Evolutionary conservation across 2,797 vertebrate species (phyloP), one percentile per base, ranked within the genome.

Genomic region (Chelidonichthys spinosus): DNA sequence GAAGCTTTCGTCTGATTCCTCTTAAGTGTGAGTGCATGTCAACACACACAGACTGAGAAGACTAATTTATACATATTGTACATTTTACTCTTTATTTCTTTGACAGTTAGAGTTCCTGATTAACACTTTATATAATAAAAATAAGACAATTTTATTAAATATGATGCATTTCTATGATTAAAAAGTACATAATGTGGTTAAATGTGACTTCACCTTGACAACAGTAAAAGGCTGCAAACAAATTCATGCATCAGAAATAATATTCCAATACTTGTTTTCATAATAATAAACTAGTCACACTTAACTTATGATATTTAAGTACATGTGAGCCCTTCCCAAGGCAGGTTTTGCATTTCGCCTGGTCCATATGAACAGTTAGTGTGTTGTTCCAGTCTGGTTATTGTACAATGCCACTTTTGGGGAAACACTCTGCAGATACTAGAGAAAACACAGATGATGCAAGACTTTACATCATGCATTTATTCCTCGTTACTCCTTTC

Each of bases 171-270:
- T 2, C 15, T 53, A 15, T 33, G 6, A 39, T 39, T n/a, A 52
- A 35, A 6, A 18, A 11, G 10, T 37, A 36, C 18, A 7, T 49
- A 18, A 54, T 32, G 11, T 50, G 18, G 15, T 64, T 32, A 32
- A 11, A 18, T 6, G 5, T 11, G 18, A 25, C 49, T 50, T 18
- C 49, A 50, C n/a, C 49, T 11, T 11, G 49, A 25, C 49, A 50
- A 44, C 43, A 44, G 25, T 25, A 25, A 25, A 25, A 25, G 25
- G 6, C 44, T n/a, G 44, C 44, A n/a, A 7, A 47, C 15, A 47
- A 15, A 47, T n/a, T n/a, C 17, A 50, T 50, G 63, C n/a, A 64
- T 52, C 37, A 65, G 18, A 52, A 64, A 47, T 44, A 63, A 49
- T 13, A 36, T 11, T 2, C 13, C 11, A 11, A 61, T 61, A 13